Conservation (phyloP, 2,797 vertebrate genomes). For the Gila robusta region DNA sequence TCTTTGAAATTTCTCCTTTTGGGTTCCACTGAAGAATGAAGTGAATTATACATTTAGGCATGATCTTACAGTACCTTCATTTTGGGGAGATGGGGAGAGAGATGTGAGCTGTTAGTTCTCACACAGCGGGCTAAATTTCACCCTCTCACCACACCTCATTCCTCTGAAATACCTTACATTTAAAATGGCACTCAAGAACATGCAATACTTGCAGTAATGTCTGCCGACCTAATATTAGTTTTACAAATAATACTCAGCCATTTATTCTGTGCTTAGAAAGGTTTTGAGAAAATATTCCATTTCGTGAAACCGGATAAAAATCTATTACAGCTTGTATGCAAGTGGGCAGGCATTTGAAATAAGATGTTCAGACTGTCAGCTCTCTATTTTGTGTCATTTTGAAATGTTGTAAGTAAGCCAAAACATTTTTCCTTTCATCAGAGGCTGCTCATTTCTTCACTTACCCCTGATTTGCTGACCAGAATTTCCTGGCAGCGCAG, state of each 20-base stretch:
- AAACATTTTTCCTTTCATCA: constrained; percentile 44
- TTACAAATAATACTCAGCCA: constrained; percentile 19
- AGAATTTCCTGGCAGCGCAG: constrained; percentile 62
- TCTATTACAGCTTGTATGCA: constrained; percentile 38
- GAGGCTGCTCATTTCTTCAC: constrained; percentile 50
- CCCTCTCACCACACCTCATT: constrained; percentile 17
- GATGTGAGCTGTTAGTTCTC: constrained; percentile 18
- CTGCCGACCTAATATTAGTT: not conserved
- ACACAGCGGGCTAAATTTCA: constrained; percentile 9
- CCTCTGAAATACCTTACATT: constrained; percentile 12
- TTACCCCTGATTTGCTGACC: constrained; percentile 51
- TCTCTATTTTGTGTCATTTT: constrained; percentile 38
- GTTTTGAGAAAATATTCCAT: constrained; percentile 27
- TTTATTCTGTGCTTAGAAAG: constrained; percentile 1
- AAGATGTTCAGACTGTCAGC: constrained; percentile 15
- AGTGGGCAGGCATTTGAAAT: constrained; percentile 42
- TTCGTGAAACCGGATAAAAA: constrained; percentile 36
- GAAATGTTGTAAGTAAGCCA: constrained; percentile 46
- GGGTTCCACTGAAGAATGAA: not conserved
- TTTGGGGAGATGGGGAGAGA: not conserved
- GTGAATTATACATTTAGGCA: not conserved
- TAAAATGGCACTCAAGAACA: constrained; percentile 4
- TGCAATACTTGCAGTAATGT: not conserved
- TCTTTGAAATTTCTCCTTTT: not conserved
- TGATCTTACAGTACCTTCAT: constrained; percentile 7